These are phyloP conservation scores for Chionodraco myersi DNA, from an alignment of 2,113 vertebrate species.

Conservation along the genomic window DNA sequence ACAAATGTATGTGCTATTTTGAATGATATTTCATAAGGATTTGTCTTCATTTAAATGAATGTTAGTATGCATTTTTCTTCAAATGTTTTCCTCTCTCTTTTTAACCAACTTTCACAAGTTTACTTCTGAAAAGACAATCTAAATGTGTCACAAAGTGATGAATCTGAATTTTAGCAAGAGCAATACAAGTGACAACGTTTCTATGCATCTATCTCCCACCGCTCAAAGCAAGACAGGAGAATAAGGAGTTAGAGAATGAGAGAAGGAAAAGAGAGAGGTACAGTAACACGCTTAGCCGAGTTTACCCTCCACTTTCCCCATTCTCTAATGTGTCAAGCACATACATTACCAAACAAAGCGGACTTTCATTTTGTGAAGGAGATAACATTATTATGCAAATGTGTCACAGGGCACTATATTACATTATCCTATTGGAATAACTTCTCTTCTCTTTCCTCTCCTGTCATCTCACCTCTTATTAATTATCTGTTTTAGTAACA, in stretches of 20 bases:
- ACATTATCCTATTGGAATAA: conserved; percentile 10
- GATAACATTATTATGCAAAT: conserved; percentile 18
- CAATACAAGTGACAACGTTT: conserved; percentile 1
- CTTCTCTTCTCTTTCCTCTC: background rate
- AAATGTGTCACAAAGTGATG: background rate
- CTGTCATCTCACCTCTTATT: conserved; percentile 17
- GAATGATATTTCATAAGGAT: background rate
- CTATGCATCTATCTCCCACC: background rate
- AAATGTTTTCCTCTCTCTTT: background rate
- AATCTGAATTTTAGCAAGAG: background rate
- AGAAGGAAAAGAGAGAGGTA: background rate
- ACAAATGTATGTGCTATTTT: background rate
- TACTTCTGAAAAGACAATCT: background rate
- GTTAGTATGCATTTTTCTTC: background rate
- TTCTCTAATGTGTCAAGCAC: conserved; percentile 29
- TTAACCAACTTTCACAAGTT: background rate
- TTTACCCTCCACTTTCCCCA: conserved; percentile 2
- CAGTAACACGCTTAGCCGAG: conserved; percentile 12
- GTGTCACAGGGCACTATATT: conserved; percentile 24
- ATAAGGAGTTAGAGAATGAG: background rate
- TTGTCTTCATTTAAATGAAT: background rate
- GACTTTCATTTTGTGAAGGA: conserved; percentile 14
- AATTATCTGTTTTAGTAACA: conserved; percentile 44
- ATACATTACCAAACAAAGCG: conserved; percentile 26
- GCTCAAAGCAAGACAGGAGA: background rate